phyloP scores from a whole-genome alignment of 2,113 vertebrate species.

The Xenus cinereus region DNA sequence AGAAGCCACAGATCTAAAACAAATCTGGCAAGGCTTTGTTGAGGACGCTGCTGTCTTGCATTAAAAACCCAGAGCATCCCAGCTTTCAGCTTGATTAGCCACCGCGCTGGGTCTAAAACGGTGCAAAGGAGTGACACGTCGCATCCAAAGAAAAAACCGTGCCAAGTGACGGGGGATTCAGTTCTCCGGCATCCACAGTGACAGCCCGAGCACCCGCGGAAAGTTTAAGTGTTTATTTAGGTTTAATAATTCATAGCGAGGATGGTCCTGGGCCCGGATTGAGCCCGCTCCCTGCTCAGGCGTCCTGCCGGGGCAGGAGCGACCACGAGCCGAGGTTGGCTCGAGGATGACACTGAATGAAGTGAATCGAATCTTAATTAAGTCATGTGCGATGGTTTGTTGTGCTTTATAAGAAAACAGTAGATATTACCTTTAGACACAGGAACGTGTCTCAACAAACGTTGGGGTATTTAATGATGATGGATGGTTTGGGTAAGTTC shows the following conservation, averaged over 20 bases:
- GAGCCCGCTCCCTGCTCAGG: too few species aligned
- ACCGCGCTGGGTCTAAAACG: not conserved
- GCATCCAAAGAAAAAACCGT: not conserved
- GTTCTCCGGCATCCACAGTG: not conserved
- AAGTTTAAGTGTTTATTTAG: not conserved
- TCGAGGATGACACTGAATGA: too few species aligned
- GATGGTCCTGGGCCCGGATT: not conserved
- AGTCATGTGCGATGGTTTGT: not conserved
- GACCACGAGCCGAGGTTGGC: rapidly evolving
- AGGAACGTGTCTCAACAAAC: not conserved
- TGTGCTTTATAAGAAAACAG: not conserved
- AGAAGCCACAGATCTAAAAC: not conserved
- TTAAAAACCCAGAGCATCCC: not conserved
- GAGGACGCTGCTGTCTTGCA: not conserved
- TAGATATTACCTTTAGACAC: not conserved
- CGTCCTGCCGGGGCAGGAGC: rapidly evolving
- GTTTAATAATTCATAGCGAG: not conserved
- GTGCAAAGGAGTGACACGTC: not conserved
- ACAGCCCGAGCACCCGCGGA: not conserved
- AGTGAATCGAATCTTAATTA: too few species aligned
- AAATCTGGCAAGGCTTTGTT: not conserved
- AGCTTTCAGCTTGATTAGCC: not conserved
- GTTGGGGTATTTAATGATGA: not conserved
- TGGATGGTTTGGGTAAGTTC: not conserved
- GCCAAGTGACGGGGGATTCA: not conserved